Percentiles rank a stretch among this genome's conserved stretches.
Evolutionary conservation across 2,113 vertebrate genomes (phyloP).

Genomic region (Coregonus clupeaformis): DNA sequence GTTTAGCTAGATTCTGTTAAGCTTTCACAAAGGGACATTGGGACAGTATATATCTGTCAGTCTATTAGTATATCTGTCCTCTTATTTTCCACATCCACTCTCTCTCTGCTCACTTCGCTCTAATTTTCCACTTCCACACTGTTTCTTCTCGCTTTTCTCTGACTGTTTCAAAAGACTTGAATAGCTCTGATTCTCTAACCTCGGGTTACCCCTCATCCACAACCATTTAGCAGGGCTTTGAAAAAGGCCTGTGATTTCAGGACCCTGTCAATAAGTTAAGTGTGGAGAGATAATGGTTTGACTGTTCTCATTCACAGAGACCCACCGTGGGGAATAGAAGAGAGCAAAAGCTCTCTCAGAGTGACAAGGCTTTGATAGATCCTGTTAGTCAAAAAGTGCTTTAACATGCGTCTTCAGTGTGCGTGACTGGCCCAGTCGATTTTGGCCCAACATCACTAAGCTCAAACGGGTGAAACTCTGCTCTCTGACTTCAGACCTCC

Average conservation of each 20-base stretch:
- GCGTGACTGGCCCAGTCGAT: background rate
- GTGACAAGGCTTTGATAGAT: conserved; percentile 55
- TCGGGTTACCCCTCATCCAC: background rate
- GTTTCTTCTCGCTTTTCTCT: too few relatives aligned
- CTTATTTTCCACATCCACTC: too few relatives aligned
- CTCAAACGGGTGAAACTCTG: conserved; percentile 22
- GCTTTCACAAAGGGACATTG: too few relatives aligned
- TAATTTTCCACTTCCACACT: too few relatives aligned
- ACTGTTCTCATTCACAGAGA: conserved; percentile 16
- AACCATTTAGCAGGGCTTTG: conserved; percentile 3
- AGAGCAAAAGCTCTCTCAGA: conserved; percentile 24
- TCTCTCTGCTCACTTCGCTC: too few relatives aligned
- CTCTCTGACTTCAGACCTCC: conserved; percentile 21
- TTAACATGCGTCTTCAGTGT: background rate
- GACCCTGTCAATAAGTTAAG: conserved; percentile 38
- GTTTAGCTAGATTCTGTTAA: too few relatives aligned
- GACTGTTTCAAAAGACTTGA: conserved; percentile 42
- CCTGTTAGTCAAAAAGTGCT: conserved; percentile 25
- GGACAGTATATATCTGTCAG: too few relatives aligned
- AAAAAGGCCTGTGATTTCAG: background rate
- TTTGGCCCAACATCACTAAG: conserved; percentile 21
- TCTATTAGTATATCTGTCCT: too few relatives aligned
- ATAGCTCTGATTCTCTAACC: conserved; percentile 38
- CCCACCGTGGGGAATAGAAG: conserved; percentile 20
- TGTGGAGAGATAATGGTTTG: conserved; percentile 30